Base-by-base conservation (phyloP, 2,888 invertebrate species). In the Drosophila austrosaltans region DNA sequence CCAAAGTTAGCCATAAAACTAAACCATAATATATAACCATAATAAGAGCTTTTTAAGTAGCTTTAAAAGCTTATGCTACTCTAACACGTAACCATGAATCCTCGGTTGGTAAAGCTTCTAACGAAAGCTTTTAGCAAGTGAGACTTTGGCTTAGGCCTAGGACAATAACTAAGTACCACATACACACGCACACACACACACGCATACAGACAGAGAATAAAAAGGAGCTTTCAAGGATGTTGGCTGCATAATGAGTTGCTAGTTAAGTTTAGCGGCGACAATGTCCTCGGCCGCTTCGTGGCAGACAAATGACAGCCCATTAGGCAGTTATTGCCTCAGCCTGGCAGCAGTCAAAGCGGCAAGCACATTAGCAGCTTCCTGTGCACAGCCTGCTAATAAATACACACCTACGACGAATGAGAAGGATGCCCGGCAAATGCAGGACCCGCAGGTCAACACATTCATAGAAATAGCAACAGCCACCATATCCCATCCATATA, bases 321-420 rank as follows among this genome's bases (percentile, higher is more conserved):
- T 82, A 82, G 72, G 80, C 78, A 74, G 71, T 85, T 79, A 82
- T 85, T 85, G 82, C 82, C 73, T 72, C 87, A 77, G 82, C 70
- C 84, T 78, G 82, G 66, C 82, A 72, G 69, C 63, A 71, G 54
- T 76, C 63, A 77, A 77, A 80, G 75, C 82, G 75, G 79, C 85
- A 81, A 77, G 81, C 83, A 83, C 83, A 83, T 83, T 83, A 83
- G 77, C 83, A 88, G 81, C 83, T 88, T 83, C 77, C 81, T 78
- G 65, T 63, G 69, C 63, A 72, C 70, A 71, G 71, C 53, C 80
- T 74, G 71, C 82, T 85, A 72, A 87, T 82, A 87, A 82, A 82
- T 82, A 79, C 75, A 71, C 85, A 82, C 72, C 76, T 73, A 53
- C 53, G 65, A 40, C 58, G 8, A 8, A 36, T 36, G 36, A 7